phyloP scores from a whole-genome alignment of 2,797 vertebrate genomes.

The Tadarida brasiliensis region DNA sequence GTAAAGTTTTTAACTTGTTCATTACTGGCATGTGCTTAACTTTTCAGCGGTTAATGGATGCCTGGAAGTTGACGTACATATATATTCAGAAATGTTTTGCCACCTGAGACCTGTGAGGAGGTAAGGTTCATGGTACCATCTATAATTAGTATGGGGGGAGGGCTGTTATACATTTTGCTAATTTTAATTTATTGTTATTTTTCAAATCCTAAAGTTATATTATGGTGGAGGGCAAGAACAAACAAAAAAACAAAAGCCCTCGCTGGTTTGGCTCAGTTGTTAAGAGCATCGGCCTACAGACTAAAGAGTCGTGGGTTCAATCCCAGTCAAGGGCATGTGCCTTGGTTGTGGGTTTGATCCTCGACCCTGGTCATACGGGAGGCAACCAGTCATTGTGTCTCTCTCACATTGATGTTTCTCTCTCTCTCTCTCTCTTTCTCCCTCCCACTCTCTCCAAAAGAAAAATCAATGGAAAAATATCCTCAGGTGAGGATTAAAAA shows the following conservation, averaged over 20 bases:
- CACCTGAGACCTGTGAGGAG: slow-evolving; percentile 85
- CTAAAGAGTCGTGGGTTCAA: too few relatives aligned
- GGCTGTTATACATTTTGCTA: slow-evolving; percentile 8
- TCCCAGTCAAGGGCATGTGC: too few relatives aligned
- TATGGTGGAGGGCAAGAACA: slow-evolving; percentile 16
- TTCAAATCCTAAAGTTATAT: slow-evolving; percentile 50
- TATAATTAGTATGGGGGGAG: neutral
- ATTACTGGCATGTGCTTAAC: slow-evolving; percentile 51
- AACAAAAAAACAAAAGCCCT: neutral
- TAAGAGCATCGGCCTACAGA: too few relatives aligned
- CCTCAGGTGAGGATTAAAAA: neutral
- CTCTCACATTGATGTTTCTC: too few relatives aligned
- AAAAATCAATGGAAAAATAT: too few relatives aligned
- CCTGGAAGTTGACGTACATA: slow-evolving; percentile 74
- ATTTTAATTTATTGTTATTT: slow-evolving; percentile 48
- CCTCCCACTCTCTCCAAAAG: too few relatives aligned
- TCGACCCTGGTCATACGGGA: too few relatives aligned
- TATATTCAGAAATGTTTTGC: slow-evolving; percentile 88
- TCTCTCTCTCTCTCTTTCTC: too few relatives aligned
- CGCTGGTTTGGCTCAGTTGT: too few relatives aligned
- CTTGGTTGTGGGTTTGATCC: too few relatives aligned
- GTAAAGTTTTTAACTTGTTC: neutral
- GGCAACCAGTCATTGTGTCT: too few relatives aligned
- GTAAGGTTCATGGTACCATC: slow-evolving; percentile 81
- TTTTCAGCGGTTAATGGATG: slow-evolving; percentile 81